Evolutionary conservation across 2,113 vertebrate genomes (phyloP).

Genomic region (Eublepharis macularius): DNA sequence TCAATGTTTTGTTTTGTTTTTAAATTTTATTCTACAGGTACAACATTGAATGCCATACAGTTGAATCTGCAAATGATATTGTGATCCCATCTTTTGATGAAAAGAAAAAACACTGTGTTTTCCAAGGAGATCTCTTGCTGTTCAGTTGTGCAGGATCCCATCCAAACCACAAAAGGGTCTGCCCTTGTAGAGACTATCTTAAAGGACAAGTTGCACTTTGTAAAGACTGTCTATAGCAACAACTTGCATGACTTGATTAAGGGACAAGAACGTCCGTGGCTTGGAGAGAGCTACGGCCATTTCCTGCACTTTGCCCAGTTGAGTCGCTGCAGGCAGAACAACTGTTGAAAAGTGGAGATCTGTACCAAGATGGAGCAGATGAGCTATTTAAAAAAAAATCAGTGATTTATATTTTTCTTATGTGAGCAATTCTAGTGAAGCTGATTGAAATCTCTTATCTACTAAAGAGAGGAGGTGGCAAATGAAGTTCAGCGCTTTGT

Average conservation of each 20-base stretch:
- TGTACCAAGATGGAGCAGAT: slow-evolving; percentile 51
- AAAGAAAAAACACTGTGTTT: slow-evolving; percentile 87
- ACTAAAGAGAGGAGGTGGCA: slow-evolving; percentile 18
- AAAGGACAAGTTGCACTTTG: slow-evolving; percentile 98
- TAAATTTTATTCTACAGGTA: slow-evolving; percentile 74
- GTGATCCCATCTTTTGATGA: slow-evolving; percentile 89
- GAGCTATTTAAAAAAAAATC: slow-evolving; percentile 37
- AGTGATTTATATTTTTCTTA: slow-evolving; percentile 44
- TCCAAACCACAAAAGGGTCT: slow-evolving; percentile 84
- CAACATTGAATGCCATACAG: slow-evolving; percentile 86
- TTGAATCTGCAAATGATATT: slow-evolving; percentile 88
- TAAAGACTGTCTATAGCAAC: slow-evolving; percentile 92
- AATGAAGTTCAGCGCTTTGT: slow-evolving; percentile 29
- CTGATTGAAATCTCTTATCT: slow-evolving; percentile 50
- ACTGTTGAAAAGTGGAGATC: slow-evolving; percentile 48
- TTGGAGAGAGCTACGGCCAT: slow-evolving; percentile 48
- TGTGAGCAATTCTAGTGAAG: slow-evolving; percentile 47
- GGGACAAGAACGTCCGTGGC: slow-evolving; percentile 46
- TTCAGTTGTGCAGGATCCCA: slow-evolving; percentile 97
- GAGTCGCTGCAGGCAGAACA: slow-evolving; percentile 50
- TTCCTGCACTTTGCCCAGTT: slow-evolving; percentile 68
- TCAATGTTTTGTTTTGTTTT: slow-evolving; percentile 31
- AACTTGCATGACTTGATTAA: slow-evolving; percentile 21
- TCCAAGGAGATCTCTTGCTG: slow-evolving; percentile 93
- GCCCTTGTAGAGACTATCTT: slow-evolving; percentile 97